Evolutionary conservation across 2,888 invertebrate species (phyloP), one percentile per base, ranked within the genome.

Genomic region (Drosophila pseudotakahashii): DNA sequence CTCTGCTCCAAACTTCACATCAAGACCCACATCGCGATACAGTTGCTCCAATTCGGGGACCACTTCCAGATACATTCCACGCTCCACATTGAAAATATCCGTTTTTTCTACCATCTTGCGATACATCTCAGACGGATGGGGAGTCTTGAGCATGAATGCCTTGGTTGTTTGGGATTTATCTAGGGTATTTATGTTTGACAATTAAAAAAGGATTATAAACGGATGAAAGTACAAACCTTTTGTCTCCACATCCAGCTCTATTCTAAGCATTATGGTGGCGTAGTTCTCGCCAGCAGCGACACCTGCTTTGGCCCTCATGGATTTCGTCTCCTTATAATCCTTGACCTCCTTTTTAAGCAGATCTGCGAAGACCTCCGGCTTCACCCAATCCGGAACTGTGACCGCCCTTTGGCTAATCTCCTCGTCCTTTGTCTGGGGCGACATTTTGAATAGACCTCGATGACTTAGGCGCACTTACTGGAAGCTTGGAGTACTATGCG

Each of bases 261-360:
- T 50, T 10, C 90, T 78, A 11, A 89, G 50, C 88, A 91, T 89
- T 10, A 89, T 68, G 0, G 91, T 90, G 14, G 87, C 79, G 66
- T 89, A 91, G 63, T 91, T 91, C 67, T 91, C 91, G 2, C 90
- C 91, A 3, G 78, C 73, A 6, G 73, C 73, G 7, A 82, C 66
- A 9, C 89, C 90, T 10, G 76, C 70, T 2, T 19, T 41, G 16
- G 70, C 60, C 13, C 62, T 76, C 16, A 89, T 75, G 2, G 62
- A 57, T 6, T 66, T 72, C 1, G 82, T 78, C 39, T 75, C 61
- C 0, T 52, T 50, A 14, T 72, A 79, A 0, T 67, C 69, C 14
- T 59, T 34, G 1, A 79, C 41, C 11, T 67, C 48, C 11, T 47
- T 60, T 7, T 45, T 50, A 0, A 80, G 47, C 5, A 76, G 10